A percentile compares a stretch with the other conserved stretches of the same genome.
These are phyloP conservation scores for Chymomyza fuscimana DNA, from an alignment of 2,888 invertebrate genomes.

Conservation along the genomic window DNA sequence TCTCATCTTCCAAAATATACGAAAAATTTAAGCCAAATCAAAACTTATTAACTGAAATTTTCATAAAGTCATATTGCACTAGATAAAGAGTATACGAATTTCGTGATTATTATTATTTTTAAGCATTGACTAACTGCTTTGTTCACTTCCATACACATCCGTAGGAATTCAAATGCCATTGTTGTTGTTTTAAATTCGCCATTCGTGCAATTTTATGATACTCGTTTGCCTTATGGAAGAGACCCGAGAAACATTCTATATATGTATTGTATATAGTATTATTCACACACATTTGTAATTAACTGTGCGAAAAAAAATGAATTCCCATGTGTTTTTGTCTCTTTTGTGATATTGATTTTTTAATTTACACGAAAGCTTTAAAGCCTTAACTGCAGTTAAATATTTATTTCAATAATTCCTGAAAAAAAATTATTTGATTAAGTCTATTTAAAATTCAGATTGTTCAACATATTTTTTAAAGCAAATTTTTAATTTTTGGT, in stretches of 20 bases:
- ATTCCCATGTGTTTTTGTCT: conserved; percentile 40
- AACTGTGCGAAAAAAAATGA: conserved; percentile 32
- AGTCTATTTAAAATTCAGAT: too few species aligned
- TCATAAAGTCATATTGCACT: not conserved
- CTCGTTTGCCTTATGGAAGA: conserved; percentile 28
- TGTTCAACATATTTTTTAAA: too few species aligned
- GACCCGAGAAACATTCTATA: not conserved
- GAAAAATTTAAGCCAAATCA: too few species aligned
- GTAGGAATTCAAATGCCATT: conserved; percentile 7
- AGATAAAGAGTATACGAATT: not conserved
- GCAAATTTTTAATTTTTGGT: too few species aligned
- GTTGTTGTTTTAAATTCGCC: not conserved
- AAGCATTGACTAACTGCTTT: not conserved
- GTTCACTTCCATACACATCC: not conserved
- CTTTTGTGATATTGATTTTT: conserved; percentile 56
- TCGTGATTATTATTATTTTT: not conserved
- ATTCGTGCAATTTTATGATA: conserved; percentile 23
- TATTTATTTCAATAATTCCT: too few species aligned
- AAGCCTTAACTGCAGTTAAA: too few species aligned
- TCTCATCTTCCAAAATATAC: too few species aligned
- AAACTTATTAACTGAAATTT: too few species aligned
- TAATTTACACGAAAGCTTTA: conserved; percentile 27
- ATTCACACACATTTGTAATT: conserved; percentile 24
- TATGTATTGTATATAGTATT: not conserved
- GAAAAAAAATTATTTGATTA: too few species aligned